A percentile compares a stretch with the other conserved stretches of the same genome.
phyloP scores from a whole-genome alignment of 2,888 invertebrate genomes.

The Apamea crenata region DNA sequence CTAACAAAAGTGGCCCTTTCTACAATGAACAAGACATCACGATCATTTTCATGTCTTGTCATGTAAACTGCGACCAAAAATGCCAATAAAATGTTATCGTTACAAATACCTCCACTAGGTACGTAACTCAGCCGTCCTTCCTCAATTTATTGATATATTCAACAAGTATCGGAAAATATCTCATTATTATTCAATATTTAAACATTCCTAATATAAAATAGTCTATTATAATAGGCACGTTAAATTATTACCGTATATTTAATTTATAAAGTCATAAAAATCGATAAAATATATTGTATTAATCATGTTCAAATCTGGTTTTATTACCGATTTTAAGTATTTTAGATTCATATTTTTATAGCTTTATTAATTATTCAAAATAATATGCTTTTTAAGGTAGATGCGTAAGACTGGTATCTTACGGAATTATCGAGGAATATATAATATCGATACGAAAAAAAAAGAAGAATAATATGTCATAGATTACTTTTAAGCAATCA shows the following conservation, averaged over 20 bases:
- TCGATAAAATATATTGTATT: slow-evolving; percentile 63
- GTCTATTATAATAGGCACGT: slow-evolving; percentile 4
- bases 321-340: slow-evolving; percentile 30
- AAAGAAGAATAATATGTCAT: too few relatives aligned
- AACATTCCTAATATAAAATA: slow-evolving; percentile 36
- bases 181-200: slow-evolving; percentile 50
- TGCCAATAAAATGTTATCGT: slow-evolving; percentile 38
- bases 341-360: slow-evolving; percentile 51
- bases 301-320: slow-evolving; percentile 54
- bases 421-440: not conserved
- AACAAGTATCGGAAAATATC: slow-evolving; percentile 44
- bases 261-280: slow-evolving; percentile 62
- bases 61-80: slow-evolving; percentile 28
- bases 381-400: slow-evolving; percentile 26
- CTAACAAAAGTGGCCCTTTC: not conserved
- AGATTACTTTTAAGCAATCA: too few relatives aligned
- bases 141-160: slow-evolving; percentile 47
- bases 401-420: slow-evolving; percentile 35
- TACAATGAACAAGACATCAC: slow-evolving; percentile 28
- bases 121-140: not conserved
- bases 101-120: slow-evolving; percentile 26
- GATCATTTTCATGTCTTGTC: slow-evolving; percentile 8
- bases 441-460: too few relatives aligned
- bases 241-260: slow-evolving; percentile 49
- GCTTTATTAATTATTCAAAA: slow-evolving; percentile 49